Base-by-base conservation (phyloP, 2,113 vertebrate species). In the Theristicus caerulescens region DNA sequence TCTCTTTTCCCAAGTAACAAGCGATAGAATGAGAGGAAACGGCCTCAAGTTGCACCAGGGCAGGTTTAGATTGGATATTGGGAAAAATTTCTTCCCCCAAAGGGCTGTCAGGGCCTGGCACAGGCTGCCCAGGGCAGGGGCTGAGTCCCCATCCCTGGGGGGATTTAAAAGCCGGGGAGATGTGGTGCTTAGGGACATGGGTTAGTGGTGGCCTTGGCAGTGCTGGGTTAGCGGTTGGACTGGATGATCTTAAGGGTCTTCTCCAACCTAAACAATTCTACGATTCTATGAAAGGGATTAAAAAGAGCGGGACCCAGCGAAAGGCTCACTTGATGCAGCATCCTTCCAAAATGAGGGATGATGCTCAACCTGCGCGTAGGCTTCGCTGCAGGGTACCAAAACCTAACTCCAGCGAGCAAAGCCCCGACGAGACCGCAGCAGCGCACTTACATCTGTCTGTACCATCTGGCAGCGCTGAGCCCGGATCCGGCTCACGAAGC, bases 401-500 rank as follows among this genome's bases (percentile, higher is more conserved):
- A 38, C 2, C 8, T 6, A 40, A 1, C 8, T 8, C 15, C 64
- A 42, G 64, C 0, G 12, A 83, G 46, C 49, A 18, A 19, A 64
- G 34, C 46, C 32, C 55, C 3, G 7, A 5, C 2, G 8, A 6
- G 11, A 3, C 3, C 3, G 2, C 20, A 64, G 83, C 21, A 7
- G 10, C 55, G 10, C 47, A 99, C 99, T 98, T 88, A 99, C 99
- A 46, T 99, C 99, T 11, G 99, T 99, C 96, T 99, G 99, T 85
- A 99, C 99, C 99, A 99, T 99, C 98, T 99, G 99, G 98, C 99
- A 99, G 96, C 99, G 99, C 96, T 99, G 99, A 32, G 99, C 99
- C 81, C 99, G 97, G 97, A 99, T 99, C 31, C 99, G 98, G 83
- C 99, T 99, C 79, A 99, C 99, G 11, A 99, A 99, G 71, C 99